Percentiles rank a stretch among this genome's conserved stretches.
phyloP scores from a whole-genome alignment of 2,113 vertebrate species.

The Azemiops feae region DNA sequence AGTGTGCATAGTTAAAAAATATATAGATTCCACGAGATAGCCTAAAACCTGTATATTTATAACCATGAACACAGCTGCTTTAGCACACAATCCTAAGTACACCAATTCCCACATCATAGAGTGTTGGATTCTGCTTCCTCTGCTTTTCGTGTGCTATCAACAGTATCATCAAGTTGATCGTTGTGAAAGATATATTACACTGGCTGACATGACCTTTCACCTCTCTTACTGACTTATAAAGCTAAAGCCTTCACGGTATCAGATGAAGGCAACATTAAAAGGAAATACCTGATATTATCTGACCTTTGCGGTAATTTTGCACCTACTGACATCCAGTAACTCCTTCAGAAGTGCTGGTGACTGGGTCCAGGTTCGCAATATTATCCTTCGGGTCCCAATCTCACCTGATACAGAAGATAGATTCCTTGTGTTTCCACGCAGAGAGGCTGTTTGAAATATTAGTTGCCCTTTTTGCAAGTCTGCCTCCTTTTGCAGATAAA shows the following conservation, averaged over 20 bases:
- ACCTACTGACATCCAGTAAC: background rate
- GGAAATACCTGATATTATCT: background rate
- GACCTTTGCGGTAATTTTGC: background rate
- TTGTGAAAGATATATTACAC: background rate
- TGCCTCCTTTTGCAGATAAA: background rate
- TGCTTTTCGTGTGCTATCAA: slow-evolving; percentile 29
- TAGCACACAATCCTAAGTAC: background rate
- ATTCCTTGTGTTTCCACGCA: background rate
- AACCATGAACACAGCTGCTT: background rate
- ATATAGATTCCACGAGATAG: background rate
- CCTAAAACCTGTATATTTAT: background rate
- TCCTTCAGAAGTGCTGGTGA: fast-evolving
- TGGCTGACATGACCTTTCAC: slow-evolving; percentile 29
- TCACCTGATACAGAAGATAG: background rate
- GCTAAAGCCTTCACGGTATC: background rate
- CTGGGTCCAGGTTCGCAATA: background rate
- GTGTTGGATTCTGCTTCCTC: background rate
- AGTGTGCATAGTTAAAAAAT: background rate
- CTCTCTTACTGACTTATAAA: slow-evolving; percentile 29
- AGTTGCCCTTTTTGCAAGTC: background rate
- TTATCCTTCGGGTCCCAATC: background rate
- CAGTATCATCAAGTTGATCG: background rate
- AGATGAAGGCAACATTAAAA: background rate
- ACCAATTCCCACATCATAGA: background rate
- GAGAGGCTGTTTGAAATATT: background rate